Evolutionary conservation across 2,888 invertebrate genomes (phyloP).

Genomic region (Catocala nupta): DNA sequence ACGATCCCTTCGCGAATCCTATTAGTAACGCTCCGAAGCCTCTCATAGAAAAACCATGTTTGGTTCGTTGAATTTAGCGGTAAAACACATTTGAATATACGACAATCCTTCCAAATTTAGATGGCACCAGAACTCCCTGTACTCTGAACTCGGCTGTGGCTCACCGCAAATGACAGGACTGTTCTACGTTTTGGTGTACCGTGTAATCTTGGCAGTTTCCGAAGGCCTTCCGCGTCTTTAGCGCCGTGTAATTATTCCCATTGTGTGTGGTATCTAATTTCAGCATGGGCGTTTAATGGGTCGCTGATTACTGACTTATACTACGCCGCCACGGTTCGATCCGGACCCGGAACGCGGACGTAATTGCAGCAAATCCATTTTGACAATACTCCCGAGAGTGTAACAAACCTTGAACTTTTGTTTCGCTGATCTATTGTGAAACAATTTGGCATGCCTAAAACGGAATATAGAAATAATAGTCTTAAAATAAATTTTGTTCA

Average conservation of each 20-base stretch:
- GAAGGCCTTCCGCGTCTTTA: constrained; percentile 62
- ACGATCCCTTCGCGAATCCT: constrained; percentile 54
- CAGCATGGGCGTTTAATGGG: constrained; percentile 76
- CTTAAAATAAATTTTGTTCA: constrained; percentile 14
- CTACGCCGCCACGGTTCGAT: constrained; percentile 61
- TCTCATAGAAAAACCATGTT: constrained; percentile 31
- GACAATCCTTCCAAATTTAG: constrained; percentile 17
- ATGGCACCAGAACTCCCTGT: constrained; percentile 1
- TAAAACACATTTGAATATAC: constrained; percentile 15
- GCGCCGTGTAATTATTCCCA: constrained; percentile 62
- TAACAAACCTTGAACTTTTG: constrained; percentile 71
- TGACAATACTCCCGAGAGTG: constrained; percentile 56
- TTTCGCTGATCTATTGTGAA: constrained; percentile 53
- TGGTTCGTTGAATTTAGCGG: constrained; percentile 24
- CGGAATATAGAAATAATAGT: constrained; percentile 13
- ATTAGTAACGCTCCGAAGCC: constrained; percentile 56
- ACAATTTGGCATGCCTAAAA: constrained; percentile 44
- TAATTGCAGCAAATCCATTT: constrained; percentile 64
- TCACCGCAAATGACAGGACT: constrained; percentile 45
- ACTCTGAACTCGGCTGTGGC: background rate
- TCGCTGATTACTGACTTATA: constrained; percentile 61
- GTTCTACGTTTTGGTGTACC: constrained; percentile 53
- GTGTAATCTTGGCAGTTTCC: constrained; percentile 55
- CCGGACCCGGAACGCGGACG: constrained; percentile 70
- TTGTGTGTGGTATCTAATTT: constrained; percentile 69